Conservation (phyloP, 2,797 vertebrate species). For the Sciaenops ocellatus region DNA sequence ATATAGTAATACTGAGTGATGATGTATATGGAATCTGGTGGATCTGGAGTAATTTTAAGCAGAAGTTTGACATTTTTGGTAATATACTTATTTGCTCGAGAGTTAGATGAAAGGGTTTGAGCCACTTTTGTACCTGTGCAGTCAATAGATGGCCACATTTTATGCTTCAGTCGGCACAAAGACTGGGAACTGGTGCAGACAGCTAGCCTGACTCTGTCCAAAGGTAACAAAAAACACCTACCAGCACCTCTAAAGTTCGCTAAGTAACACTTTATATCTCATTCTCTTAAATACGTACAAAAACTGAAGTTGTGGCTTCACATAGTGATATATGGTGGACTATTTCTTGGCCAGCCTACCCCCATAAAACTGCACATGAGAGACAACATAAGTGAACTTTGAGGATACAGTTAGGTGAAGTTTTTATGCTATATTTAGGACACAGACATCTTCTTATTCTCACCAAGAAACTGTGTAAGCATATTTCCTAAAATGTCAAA, state of each 20-base stretch:
- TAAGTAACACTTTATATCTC: neutral
- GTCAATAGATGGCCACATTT: neutral
- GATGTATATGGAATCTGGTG: constrained; percentile 5
- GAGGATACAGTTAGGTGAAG: neutral
- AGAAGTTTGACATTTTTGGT: constrained; percentile 28
- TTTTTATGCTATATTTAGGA: neutral
- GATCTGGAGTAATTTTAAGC: constrained; percentile 29
- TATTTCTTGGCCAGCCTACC: neutral
- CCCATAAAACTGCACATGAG: neutral
- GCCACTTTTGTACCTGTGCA: neutral
- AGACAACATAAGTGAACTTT: neutral
- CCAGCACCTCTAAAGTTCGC: neutral
- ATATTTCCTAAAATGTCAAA: constrained; percentile 1
- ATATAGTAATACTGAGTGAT: constrained; percentile 40
- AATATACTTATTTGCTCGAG: neutral
- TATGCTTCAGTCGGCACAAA: constrained; percentile 5
- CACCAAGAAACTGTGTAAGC: neutral
- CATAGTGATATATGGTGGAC: neutral
- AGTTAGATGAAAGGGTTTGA: neutral
- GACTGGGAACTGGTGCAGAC: neutral
- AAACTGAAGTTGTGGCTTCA: neutral
- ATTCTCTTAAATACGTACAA: neutral
- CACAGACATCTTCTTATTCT: constrained; percentile 1
- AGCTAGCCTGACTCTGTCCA: neutral
- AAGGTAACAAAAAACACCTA: neutral